Evolutionary conservation across 53 echinoderm and acorn worm species (phyloP), one percentile per base, ranked within the genome.

Genomic region (Paracentrotus lividus): DNA sequence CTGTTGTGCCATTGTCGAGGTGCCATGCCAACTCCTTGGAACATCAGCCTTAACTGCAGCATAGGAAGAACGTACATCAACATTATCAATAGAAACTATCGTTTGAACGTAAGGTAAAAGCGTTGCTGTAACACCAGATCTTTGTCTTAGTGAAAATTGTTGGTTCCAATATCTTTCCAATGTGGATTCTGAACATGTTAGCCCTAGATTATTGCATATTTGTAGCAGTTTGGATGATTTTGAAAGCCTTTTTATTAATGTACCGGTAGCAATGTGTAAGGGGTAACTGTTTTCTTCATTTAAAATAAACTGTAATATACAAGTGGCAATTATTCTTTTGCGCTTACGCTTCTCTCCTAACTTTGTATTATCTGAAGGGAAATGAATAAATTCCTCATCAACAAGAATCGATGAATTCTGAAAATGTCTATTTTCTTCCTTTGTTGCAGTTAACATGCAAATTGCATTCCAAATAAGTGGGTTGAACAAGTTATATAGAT

Each of bases 1-100:
- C 44, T 85, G 90, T 42, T 84, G 66, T 2, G 91, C 90, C 94
- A 94, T 94, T n/a, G 68, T 36, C 16, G 94, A 94, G 1, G 94
- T 94, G 3, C 94, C 94, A 85, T 94, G 91, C 94, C 91, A 94
- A 40, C 94, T 88, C 27, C 87, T 86, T 18, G 85, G 44, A 21
- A 9, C 16, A 67, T 94, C 84, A 57, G 44, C 44, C 10, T 36
- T 52, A n/a, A 76, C 84, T 43, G 89, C 94, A 53, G 84, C 84
- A 93, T 57, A 84, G 13, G 93, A 45, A 27, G 93, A 8, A 10
- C 64, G 33, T 12, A 64, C 84, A 85, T 85, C 93, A 8, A 93
- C 59, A 85, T 93, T 93, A 54, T 93, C 93, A 9, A 93, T 36
- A 45, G 85, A 61, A 33, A 93, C 86, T 26, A 88, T 40, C 20